A percentile compares a stretch with the other conserved stretches of the same genome.
Conservation (phyloP, 1,140 invertebrate species). For the Zeugodacus cucurbitae region DNA sequence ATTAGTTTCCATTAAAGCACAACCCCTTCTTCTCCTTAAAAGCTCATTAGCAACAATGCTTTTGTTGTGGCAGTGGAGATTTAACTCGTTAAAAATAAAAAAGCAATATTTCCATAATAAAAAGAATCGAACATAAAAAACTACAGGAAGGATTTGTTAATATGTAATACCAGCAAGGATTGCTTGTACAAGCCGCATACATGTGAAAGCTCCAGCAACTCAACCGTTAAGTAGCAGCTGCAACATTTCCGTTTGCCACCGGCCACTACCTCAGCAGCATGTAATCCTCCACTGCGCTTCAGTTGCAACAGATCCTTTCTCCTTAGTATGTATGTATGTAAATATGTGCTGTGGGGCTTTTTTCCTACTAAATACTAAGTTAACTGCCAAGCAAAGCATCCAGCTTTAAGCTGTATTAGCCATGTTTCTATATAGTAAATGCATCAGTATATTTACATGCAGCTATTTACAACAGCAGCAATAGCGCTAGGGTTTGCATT, state of each 20-base stretch:
- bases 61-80: neutral
- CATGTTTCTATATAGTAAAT: no score
- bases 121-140: neutral
- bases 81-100: neutral
- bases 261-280: neutral
- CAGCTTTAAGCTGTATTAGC: constrained; percentile 20
- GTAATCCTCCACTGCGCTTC: neutral
- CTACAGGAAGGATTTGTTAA: neutral
- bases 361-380: neutral
- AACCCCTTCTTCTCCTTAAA: neutral
- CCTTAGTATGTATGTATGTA: neutral
- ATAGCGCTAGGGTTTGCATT: neutral
- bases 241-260: neutral
- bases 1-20: neutral
- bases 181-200: neutral
- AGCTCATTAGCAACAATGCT: neutral
- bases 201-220: neutral
- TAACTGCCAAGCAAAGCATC: neutral
- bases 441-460: no score
- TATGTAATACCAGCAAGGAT: neutral
- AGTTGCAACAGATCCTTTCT: neutral
- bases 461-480: neutral
- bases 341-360: neutral
- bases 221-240: neutral
- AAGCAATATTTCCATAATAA: neutral